Evolutionary conservation across 2,113 vertebrate genomes (phyloP), one percentile per base, ranked within the genome.

Genomic region (Leucoraja erinaceus): DNA sequence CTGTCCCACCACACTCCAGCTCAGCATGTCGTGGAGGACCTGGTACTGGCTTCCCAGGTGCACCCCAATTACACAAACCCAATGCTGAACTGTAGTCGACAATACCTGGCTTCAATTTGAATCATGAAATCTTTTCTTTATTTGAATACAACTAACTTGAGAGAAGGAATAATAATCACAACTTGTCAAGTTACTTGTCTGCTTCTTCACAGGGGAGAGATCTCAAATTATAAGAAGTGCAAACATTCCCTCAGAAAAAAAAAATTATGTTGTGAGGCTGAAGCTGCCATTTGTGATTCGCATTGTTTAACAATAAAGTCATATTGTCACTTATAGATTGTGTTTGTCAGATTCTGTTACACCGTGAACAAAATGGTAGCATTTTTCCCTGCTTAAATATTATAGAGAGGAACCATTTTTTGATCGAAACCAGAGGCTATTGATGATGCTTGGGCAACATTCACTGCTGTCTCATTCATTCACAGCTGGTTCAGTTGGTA

Each of bases 11-110:
- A 47, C 84, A 61, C 93, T 93, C 94, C 93, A 94, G 93, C 94
- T 93, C 93, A 93, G 93, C 93, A 94, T 83, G 81, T 93, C 91
- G 79, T 77, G 93, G 94, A 94, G 94, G 94, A 93, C 76, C 59
- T 72, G 14, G 5, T 93, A 93, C 93, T 70, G 93, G 93, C 94
- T 93, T 93, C 93, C 94, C 94, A 95, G 94, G 95, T 95, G 94
- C 94, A 94, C 93, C 94, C 93, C 91, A 93, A 94, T 94, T 95
- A 93, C 93, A 94, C 86, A 94, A 94, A 94, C 94, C 75, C 93
- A 83, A 88, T 93, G 83, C 61, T 93, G 77, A 93, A 78, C 86
- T 93, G 94, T 93, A 93, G 70, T 77, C 88, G 77, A 79, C 59
- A 93, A 93, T 93, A 93, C 56, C 93, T 79, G 68, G 66, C 84